Evolutionary conservation across 2,113 vertebrate species (phyloP).

Genomic region (Saguinus midas): DNA sequence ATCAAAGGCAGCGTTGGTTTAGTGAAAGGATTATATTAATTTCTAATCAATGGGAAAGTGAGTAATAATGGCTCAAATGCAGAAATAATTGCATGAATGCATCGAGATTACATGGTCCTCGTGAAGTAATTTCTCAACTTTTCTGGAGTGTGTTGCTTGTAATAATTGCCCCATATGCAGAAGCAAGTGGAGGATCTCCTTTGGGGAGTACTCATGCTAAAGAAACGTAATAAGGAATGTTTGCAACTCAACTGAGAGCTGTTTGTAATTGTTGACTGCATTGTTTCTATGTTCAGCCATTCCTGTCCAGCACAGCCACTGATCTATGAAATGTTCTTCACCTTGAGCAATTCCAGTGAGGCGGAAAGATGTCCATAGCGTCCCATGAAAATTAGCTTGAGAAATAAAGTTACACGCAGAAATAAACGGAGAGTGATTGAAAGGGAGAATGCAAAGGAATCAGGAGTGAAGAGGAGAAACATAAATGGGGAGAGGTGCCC

Average conservation of each 20-base stretch:
- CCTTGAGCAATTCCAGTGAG: not conserved
- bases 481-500: rapidly evolving
- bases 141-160: not conserved
- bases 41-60: not conserved
- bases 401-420: no score
- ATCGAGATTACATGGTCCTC: not conserved
- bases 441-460: not conserved
- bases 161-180: not conserved
- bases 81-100: rapidly evolving
- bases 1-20: rapidly evolving
- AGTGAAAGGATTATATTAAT: not conserved
- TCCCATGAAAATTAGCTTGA: not conserved
- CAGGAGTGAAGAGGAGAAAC: no score
- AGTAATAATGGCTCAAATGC: rapidly evolving
- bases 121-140: not conserved
- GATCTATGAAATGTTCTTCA: not conserved
- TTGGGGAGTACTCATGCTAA: not conserved
- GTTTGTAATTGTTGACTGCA: not conserved
- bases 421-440: rapidly evolving
- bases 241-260: not conserved
- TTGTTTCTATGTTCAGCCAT: not conserved
- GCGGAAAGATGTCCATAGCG: rapidly evolving
- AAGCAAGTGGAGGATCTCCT: not conserved
- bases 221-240: not conserved
- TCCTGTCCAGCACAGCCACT: rapidly evolving